Conservation (phyloP, 2,888 invertebrate genomes). For the Zygothrica quintamaculata region DNA sequence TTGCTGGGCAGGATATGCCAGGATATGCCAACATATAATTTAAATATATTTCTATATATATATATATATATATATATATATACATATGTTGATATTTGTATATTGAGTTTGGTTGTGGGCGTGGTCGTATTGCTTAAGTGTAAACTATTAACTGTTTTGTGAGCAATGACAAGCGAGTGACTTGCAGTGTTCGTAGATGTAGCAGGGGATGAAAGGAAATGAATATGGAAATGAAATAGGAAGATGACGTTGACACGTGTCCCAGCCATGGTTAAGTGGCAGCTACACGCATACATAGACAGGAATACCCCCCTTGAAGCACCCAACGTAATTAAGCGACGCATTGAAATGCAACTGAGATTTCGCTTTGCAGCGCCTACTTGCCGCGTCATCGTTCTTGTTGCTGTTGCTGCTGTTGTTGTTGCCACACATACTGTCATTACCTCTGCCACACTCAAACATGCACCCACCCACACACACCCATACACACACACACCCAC, state of each 20-base stretch:
- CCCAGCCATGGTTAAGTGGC: slow-evolving; percentile 40
- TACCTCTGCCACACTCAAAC: neutral
- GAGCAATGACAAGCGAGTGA: slow-evolving; percentile 63
- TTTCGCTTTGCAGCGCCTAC: slow-evolving; percentile 39
- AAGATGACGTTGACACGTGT: slow-evolving; percentile 58
- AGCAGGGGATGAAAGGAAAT: neutral
- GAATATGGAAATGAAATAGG: neutral
- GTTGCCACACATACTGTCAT: neutral
- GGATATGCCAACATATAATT: too few species aligned
- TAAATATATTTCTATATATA: too few species aligned
- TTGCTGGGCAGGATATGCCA: too few species aligned
- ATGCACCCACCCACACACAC: too few species aligned
- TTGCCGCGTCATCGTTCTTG: slow-evolving; percentile 39
- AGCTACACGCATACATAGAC: slow-evolving; percentile 18
- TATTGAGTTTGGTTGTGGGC: too few species aligned
- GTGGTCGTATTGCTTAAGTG: slow-evolving; percentile 56
- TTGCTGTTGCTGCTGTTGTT: neutral
- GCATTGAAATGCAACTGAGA: slow-evolving; percentile 73
- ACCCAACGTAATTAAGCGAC: slow-evolving; percentile 62
- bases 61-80: neutral
- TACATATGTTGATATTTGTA: neutral
- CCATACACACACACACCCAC: too few species aligned
- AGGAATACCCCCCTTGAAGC: slow-evolving; percentile 40
- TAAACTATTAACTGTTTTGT: slow-evolving; percentile 60
- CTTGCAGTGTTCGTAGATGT: slow-evolving; percentile 48